phyloP scores from a whole-genome alignment of 2,113 vertebrate genomes.

The Parotia lawesii region DNA sequence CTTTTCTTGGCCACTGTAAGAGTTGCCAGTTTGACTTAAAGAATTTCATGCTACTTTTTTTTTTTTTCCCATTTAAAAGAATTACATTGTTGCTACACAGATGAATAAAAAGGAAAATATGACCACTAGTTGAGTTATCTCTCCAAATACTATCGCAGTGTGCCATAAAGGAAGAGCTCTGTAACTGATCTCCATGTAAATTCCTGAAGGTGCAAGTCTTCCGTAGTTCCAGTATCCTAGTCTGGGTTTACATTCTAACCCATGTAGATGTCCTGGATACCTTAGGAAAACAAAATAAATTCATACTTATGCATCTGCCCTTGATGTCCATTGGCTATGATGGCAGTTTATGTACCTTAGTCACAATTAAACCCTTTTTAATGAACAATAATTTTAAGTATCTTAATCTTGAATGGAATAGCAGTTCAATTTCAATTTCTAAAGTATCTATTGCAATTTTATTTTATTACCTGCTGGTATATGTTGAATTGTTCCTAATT shows the following conservation, averaged over 20 bases:
- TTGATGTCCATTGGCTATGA: not conserved
- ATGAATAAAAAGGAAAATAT: not conserved
- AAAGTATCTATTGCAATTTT: not conserved
- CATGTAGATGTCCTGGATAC: not conserved
- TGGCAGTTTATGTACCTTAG: not conserved
- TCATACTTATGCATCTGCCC: not conserved
- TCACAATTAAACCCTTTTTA: not conserved
- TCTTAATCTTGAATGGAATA: not conserved
- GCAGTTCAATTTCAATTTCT: not conserved
- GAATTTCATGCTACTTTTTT: not conserved
- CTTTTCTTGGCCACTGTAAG: not conserved
- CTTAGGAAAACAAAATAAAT: not conserved
- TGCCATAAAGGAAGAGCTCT: not conserved
- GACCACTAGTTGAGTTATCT: not conserved
- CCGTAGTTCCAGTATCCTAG: not conserved
- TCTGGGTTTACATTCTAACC: not conserved
- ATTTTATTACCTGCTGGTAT: not conserved
- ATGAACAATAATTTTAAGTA: not conserved
- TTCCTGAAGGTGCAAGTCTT: not conserved
- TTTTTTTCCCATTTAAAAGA: not conserved
- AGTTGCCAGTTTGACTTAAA: not conserved
- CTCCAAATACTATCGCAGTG: fast-evolving
- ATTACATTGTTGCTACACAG: fast-evolving
- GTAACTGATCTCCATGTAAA: not conserved
- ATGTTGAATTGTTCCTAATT: not conserved